Conservation (phyloP, 2,888 invertebrate genomes). For the Sycophila texana region DNA sequence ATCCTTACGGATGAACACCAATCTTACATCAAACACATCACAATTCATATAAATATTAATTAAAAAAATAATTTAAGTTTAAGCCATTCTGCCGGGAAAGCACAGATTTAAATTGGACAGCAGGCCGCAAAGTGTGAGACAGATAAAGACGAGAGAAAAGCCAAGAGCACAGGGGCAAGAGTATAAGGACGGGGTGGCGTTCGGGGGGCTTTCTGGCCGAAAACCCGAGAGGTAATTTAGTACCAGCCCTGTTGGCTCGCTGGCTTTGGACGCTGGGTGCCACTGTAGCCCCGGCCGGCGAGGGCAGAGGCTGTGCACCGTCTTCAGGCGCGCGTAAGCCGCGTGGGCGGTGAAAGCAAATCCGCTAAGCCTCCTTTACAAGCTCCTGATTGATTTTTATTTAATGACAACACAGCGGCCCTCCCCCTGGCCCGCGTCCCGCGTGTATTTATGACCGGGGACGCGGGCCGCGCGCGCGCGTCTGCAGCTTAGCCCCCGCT, state of each 20-base stretch:
- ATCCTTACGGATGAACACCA: too few relatives aligned
- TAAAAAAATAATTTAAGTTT: too few relatives aligned
- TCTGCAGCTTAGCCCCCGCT: background rate
- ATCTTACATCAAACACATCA: too few relatives aligned
- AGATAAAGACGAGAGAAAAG: background rate
- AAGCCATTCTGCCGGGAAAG: too few relatives aligned
- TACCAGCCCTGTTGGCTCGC: background rate
- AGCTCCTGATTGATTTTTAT: slow-evolving; percentile 77
- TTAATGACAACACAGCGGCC: slow-evolving; percentile 74
- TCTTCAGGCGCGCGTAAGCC: slow-evolving; percentile 32
- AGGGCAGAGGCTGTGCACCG: too few relatives aligned
- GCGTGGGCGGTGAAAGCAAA: slow-evolving; percentile 71
- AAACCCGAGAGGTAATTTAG: slow-evolving; percentile 56
- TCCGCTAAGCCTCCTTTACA: slow-evolving; percentile 76
- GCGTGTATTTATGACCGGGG: slow-evolving; percentile 70
- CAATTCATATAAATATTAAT: too few relatives aligned
- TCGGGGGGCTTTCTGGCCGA: slow-evolving; percentile 33
- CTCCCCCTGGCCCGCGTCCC: slow-evolving; percentile 61
- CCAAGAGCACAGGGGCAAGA: background rate
- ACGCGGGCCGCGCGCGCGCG: slow-evolving; percentile 62
- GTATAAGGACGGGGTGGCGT: background rate
- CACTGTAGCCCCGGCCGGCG: too few relatives aligned
- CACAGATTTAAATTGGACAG: too few relatives aligned
- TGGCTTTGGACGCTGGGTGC: background rate
- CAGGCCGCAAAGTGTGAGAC: background rate